phyloP scores from a whole-genome alignment of 2,888 invertebrate genomes.

The Boloria selene region DNA sequence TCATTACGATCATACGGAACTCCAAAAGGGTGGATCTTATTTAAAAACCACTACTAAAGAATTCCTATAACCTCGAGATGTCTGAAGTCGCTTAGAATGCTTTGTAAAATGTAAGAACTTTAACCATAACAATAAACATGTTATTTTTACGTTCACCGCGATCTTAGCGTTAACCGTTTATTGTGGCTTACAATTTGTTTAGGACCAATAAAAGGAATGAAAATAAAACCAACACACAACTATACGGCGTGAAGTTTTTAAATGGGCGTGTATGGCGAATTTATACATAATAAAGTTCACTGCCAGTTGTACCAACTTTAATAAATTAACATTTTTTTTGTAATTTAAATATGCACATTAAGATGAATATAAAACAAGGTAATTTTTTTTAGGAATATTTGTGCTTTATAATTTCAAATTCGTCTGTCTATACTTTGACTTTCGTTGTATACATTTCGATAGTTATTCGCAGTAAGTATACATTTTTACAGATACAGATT shows the following conservation, averaged over 20 bases:
- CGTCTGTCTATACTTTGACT: too few species aligned
- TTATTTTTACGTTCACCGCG: conserved; percentile 58
- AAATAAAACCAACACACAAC: conserved; percentile 37
- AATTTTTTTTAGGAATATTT: too few species aligned
- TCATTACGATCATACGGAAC: not conserved
- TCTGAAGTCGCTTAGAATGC: conserved; percentile 33
- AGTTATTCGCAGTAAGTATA: too few species aligned
- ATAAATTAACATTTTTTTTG: too few species aligned
- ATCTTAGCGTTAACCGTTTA: conserved; percentile 50
- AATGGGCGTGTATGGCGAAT: too few species aligned
- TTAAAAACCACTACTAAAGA: conserved; percentile 38
- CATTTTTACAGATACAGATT: too few species aligned
- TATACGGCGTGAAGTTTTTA: conserved; percentile 4
- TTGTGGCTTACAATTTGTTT: conserved; percentile 55
- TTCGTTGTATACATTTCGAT: too few species aligned
- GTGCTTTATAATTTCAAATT: too few species aligned
- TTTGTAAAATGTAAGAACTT: conserved; percentile 54
- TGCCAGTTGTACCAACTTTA: too few species aligned
- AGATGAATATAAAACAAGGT: too few species aligned
- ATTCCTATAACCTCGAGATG: conserved; percentile 24
- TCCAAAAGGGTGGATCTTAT: conserved; percentile 15
- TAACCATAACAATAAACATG: conserved; percentile 59
- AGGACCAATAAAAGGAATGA: conserved; percentile 49
- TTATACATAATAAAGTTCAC: too few species aligned
- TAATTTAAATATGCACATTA: too few species aligned